phyloP scores from a whole-genome alignment of 2,888 invertebrate genomes.

The Drosophila lacicola region DNA sequence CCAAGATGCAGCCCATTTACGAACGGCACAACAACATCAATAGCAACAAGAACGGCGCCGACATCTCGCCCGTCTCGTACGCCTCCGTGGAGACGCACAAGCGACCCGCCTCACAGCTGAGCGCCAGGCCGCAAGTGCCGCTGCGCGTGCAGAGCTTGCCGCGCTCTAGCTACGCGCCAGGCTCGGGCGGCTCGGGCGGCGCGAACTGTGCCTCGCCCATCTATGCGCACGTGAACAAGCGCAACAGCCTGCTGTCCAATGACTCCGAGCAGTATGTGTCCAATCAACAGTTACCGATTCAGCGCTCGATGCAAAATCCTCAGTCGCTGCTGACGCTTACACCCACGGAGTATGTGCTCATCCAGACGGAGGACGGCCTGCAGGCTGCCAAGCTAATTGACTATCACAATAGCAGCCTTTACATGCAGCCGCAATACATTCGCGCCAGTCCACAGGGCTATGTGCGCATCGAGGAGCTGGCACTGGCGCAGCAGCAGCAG shows the following conservation, averaged over 20 bases:
- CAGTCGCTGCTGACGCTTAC: conserved; percentile 43
- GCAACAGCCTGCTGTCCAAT: conserved; percentile 82
- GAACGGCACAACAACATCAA: conserved; percentile 46
- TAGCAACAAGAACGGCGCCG: conserved; percentile 45
- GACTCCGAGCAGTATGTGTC: conserved; percentile 82
- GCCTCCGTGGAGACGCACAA: conserved; percentile 82
- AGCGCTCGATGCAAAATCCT: conserved; percentile 33
- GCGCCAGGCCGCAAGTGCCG: conserved; percentile 83
- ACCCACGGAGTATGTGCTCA: conserved; percentile 78
- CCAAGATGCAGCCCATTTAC: conserved; percentile 67
- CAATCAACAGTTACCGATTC: conserved; percentile 58
- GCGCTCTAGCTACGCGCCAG: conserved; percentile 42
- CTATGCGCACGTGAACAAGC: conserved; percentile 84
- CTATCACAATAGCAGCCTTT: conserved; percentile 57
- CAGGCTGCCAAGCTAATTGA: conserved; percentile 81
- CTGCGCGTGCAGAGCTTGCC: conserved; percentile 82
- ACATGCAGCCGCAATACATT: conserved; percentile 67
- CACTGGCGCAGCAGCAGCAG: conserved; percentile 31
- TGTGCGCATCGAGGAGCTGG: conserved; percentile 45
- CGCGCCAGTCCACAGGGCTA: conserved; percentile 61
- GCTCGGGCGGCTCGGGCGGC: conserved; percentile 29
- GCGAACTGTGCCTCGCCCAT: conserved; percentile 76
- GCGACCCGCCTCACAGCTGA: conserved; percentile 67
- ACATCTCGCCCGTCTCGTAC: conserved; percentile 84
- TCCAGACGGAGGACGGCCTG: conserved; percentile 81